Base-by-base conservation (phyloP, 1,140 invertebrate genomes). In the Atta texana region DNA sequence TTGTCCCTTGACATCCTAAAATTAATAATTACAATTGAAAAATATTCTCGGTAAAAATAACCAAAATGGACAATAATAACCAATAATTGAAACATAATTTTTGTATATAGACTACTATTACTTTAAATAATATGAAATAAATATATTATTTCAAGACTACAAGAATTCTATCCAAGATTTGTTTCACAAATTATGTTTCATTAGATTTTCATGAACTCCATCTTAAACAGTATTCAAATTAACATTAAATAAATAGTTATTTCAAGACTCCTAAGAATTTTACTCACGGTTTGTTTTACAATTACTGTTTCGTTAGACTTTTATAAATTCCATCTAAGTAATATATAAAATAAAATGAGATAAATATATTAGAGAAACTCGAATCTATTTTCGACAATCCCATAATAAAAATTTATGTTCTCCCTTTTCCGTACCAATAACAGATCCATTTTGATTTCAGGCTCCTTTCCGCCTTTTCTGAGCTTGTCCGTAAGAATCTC, bases 1-100 rank as follows among this genome's bases (percentile, higher is more conserved):
- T 49, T 93, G 92, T 0, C 89, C 88, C 61, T 90, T 90, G 7
- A 87, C 63, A 18, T 92, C 91, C 92, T 94, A n/a, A 39, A 90
- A 89, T 66, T 7, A 68, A 71, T 4, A n/a, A 16, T 44, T 21
- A 16, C 28, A 39, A 6, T 64, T 76, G 75, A 24, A 21, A 59
- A 14, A 34, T 51, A 31, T 49, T 5, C 6, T 34, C 8, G 7
- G 0, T 28, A 34, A 34, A 6, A 34, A 34, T 34, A 34, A 34
- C 5, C 31, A 34, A 31, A 31, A 31, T 31, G 49, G 16, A 14
- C 14, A 51, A 16, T 16, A 16, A 16, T 51, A 14, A 44, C 16
- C n/a, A 49, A 64, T 16, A n/a, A 49, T 49, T 55, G 0, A 31
- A 55, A 69, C 12, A 31, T 3, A 44, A 4, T 86, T 64, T 71